Percentiles rank a stretch among this genome's conserved stretches.
These are phyloP conservation scores for Nanorana parkeri DNA, from an alignment of 2,113 vertebrate genomes.

Conservation along the genomic window DNA sequence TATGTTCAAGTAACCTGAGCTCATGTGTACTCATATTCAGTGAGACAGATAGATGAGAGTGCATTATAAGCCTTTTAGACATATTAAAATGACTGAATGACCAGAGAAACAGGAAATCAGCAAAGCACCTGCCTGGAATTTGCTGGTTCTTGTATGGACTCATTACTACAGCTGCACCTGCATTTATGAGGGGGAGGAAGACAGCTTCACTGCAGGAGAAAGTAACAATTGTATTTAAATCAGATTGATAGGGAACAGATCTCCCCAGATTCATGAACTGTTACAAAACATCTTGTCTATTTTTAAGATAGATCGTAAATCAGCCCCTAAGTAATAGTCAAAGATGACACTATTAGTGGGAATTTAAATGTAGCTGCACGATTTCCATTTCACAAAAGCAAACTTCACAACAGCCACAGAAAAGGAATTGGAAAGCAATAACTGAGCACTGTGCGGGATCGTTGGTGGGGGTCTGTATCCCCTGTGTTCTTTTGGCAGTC, in stretches of 20 bases:
- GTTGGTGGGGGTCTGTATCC: conserved; percentile 28
- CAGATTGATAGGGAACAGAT: conserved; percentile 54
- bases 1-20: not conserved
- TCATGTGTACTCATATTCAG: not conserved
- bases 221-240: conserved; percentile 58
- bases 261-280: conserved; percentile 53
- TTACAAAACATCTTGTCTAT: conserved; percentile 57
- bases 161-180: conserved; percentile 56
- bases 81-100: conserved; percentile 44
- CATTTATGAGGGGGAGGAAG: conserved; percentile 43
- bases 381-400: conserved; percentile 36
- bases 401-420: conserved; percentile 7
- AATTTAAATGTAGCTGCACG: conserved; percentile 42
- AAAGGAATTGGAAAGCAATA: conserved; percentile 19
- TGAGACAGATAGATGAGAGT: conserved; percentile 2
- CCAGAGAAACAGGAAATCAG: conserved; percentile 42
- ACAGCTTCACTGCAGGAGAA: conserved; percentile 51
- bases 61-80: conserved; percentile 29
- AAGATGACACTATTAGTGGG: conserved; percentile 57
- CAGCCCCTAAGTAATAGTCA: conserved; percentile 50
- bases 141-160: conserved; percentile 42
- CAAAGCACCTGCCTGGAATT: conserved; percentile 47
- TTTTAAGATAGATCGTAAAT: conserved; percentile 57
- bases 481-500: conserved; percentile 43
- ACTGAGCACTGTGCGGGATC: not conserved